These are phyloP conservation scores for Drosophila neocordata DNA, from an alignment of 1,140 invertebrate genomes.

Conservation along the genomic window DNA sequence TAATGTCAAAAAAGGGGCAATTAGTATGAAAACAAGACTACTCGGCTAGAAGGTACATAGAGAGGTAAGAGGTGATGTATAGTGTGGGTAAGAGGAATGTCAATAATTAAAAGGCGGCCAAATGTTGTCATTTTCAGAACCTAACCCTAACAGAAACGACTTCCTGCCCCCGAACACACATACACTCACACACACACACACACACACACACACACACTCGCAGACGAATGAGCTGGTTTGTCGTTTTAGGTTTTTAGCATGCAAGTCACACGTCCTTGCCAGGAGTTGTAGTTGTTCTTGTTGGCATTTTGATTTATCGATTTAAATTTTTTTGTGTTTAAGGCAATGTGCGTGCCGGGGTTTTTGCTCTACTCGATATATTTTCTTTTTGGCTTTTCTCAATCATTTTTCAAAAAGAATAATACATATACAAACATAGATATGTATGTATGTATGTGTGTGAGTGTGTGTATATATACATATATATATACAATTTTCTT, in stretches of 20 bases:
- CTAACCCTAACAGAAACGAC: constrained; percentile 40
- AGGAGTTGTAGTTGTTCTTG: constrained; percentile 50
- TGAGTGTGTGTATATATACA: constrained; percentile 1
- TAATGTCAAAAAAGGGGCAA: constrained; percentile 42
- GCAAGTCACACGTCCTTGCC: constrained; percentile 78
- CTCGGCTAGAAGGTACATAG: constrained; percentile 18
- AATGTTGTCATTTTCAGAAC: constrained; percentile 73
- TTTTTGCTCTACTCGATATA: constrained; percentile 29
- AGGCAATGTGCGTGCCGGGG: constrained; percentile 45
- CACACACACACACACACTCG: neutral
- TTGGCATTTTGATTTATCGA: constrained; percentile 80
- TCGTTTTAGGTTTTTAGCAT: constrained; percentile 70
- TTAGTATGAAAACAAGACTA: constrained; percentile 49
- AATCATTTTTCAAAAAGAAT: constrained; percentile 55
- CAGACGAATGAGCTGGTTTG: constrained; percentile 31
- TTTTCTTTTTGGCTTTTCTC: constrained; percentile 50
- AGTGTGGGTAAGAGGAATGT: constrained; percentile 42
- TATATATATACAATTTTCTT: constrained; percentile 20
- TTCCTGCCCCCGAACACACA: constrained; percentile 47
- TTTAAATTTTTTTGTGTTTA: constrained; percentile 73
- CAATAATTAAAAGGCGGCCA: constrained; percentile 79
- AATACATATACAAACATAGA: constrained; percentile 4
- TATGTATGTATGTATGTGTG: constrained; percentile 25
- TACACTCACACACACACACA: constrained; percentile 20
- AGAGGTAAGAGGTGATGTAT: neutral